Conservation (phyloP, 2,113 vertebrate genomes). For the Pheucticus melanocephalus region DNA sequence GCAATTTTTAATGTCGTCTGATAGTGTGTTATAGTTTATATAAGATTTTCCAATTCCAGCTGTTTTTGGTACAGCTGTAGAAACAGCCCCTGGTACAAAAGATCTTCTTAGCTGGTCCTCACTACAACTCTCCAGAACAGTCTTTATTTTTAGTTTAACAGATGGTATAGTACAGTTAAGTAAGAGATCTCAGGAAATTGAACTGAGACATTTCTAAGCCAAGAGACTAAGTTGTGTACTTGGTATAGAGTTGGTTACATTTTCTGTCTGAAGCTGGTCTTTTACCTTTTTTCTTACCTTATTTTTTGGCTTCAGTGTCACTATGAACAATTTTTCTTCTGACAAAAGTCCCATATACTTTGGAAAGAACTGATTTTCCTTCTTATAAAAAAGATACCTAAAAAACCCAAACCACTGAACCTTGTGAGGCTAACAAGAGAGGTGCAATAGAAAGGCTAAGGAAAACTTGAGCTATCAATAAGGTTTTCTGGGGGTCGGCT, state of each 20-base stretch:
- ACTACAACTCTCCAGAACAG: background rate
- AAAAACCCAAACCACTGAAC: background rate
- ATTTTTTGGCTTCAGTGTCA: background rate
- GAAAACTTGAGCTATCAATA: background rate
- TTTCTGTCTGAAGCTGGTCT: background rate
- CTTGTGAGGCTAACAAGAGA: background rate
- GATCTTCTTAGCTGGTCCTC: background rate
- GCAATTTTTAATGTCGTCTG: background rate
- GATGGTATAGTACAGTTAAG: background rate
- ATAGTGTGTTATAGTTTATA: background rate
- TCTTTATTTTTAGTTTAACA: background rate
- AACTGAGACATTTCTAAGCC: background rate
- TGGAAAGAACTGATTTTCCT: background rate
- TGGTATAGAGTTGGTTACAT: background rate
- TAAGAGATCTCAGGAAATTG: background rate
- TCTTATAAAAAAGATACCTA: background rate
- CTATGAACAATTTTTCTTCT: background rate
- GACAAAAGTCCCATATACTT: rapidly evolving
- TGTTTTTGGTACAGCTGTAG: background rate
- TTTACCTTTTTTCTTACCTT: background rate
- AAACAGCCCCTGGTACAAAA: background rate
- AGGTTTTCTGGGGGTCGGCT: background rate
- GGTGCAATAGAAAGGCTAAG: background rate
- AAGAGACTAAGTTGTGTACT: background rate
- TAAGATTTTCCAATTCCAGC: background rate